A percentile compares a stretch with the other conserved stretches of the same genome.
Conservation (phyloP, 2,113 vertebrate genomes). For the Porphyrio hochstetteri region DNA sequence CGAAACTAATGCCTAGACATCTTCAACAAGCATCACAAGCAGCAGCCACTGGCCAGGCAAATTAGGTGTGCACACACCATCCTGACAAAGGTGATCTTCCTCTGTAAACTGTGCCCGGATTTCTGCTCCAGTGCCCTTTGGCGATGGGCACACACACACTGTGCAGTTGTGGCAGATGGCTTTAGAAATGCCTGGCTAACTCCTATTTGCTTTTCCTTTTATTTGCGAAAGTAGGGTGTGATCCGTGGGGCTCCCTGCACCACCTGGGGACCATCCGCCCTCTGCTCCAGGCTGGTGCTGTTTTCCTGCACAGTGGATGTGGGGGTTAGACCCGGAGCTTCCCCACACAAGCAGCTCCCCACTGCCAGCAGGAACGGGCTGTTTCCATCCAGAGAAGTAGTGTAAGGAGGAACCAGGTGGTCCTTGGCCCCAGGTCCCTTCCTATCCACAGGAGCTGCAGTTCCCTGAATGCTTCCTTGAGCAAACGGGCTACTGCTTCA, state of each 20-base stretch:
- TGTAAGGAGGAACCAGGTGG: neutral
- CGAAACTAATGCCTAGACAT: neutral
- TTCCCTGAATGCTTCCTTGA: neutral
- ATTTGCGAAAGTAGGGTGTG: neutral
- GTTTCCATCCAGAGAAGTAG: neutral
- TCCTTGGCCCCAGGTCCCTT: neutral
- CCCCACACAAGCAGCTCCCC: neutral
- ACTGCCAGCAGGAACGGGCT: neutral
- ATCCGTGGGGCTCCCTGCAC: neutral
- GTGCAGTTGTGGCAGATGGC: neutral
- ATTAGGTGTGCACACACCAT: neutral
- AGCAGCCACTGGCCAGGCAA: neutral
- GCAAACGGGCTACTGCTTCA: conserved; percentile 30
- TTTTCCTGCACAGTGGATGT: neutral
- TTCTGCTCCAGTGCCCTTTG: neutral
- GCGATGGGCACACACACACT: neutral
- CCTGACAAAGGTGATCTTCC: neutral
- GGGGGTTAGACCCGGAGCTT: neutral
- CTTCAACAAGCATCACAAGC: neutral
- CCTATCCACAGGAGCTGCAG: neutral
- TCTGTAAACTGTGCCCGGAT: neutral
- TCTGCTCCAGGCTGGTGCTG: neutral
- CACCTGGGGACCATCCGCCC: neutral
- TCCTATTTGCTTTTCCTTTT: neutral
- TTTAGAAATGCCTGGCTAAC: neutral